Evolutionary conservation across 2,797 vertebrate species (phyloP), one percentile per base, ranked within the genome.

Genomic region (Champsocephalus esox): DNA sequence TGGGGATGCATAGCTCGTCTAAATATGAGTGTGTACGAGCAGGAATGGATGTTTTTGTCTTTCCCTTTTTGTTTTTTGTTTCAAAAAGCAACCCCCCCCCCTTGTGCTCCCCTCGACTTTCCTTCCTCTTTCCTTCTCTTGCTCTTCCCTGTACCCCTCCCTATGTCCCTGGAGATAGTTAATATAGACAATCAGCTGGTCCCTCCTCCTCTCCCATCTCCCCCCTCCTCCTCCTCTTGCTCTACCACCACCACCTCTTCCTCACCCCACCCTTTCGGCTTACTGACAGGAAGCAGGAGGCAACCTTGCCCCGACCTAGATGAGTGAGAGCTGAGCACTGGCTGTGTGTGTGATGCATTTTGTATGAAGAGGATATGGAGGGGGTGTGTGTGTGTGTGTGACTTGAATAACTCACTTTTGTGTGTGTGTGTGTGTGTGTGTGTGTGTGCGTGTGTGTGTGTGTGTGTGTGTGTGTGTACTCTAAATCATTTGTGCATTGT

Each of bases 231-330:
- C 49, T 46, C 66, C 77, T 70, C 24, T 49, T 41, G 50, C 51
- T 79, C 71, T 44, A 66, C 55, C 43, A 64, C 70, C 62, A n/a
- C 70, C 61, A 41, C 78, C 79, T 61, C 79, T 76, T 58, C 66
- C 66, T 75, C 64, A 50, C 78, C 77, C 85, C 86, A 71, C 89
- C 89, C 80, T 85, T 86, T 38, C 75, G 38, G 75, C 91, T 88
- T 81, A 68, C 75, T 88, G 84, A 84, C 91, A 93, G 93, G 90
- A 94, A 94, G 89, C 91, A 87, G 85, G 82, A 93, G 90, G 86
- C 89, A 90, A 93, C 93, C 90, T 89, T 92, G 94, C 92, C 93
- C 95, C 82, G 89, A 93, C 90, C 93, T 94, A 94, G 91, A 94
- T 95, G 92, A 94, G 93, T 89, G 81, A 73, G 80, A 81, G 84